Percentiles rank a stretch among this genome's conserved stretches.
phyloP scores from a whole-genome alignment of 2,888 invertebrate genomes.

The Drosophila fulvimacula region DNA sequence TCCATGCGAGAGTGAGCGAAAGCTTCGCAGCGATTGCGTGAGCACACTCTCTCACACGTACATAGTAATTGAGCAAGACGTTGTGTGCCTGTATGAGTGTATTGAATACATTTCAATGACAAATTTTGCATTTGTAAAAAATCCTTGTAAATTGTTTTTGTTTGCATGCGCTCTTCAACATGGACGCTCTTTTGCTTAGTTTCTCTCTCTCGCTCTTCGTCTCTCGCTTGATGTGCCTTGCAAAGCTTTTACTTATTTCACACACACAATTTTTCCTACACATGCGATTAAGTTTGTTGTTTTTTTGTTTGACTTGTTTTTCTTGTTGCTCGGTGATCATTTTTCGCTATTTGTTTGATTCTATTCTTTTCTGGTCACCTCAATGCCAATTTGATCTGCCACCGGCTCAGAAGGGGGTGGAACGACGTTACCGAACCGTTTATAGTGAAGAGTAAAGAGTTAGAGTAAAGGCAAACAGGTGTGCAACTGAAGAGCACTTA shows the following conservation, averaged over 20 bases:
- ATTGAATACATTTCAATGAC: slow-evolving; percentile 75
- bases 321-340: slow-evolving; percentile 60
- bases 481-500: background rate
- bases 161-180: slow-evolving; percentile 6
- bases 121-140: slow-evolving; percentile 66
- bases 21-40: slow-evolving; percentile 57
- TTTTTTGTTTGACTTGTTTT: slow-evolving; percentile 31
- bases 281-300: slow-evolving; percentile 27
- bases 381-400: slow-evolving; percentile 77
- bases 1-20: slow-evolving; percentile 29
- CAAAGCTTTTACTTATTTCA: slow-evolving; percentile 60
- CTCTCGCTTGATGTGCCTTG: slow-evolving; percentile 11
- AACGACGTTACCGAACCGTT: slow-evolving; percentile 23
- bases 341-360: slow-evolving; percentile 76
- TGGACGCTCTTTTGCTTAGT: slow-evolving; percentile 2
- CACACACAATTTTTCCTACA: slow-evolving; percentile 47
- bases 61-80: slow-evolving; percentile 8
- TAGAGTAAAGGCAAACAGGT: slow-evolving; percentile 11
- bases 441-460: background rate
- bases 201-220: slow-evolving; percentile 1
- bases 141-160: slow-evolving; percentile 57
- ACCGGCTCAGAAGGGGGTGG: slow-evolving; percentile 40
- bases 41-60: slow-evolving; percentile 35
- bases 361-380: slow-evolving; percentile 73
- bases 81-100: slow-evolving; percentile 15